Evolutionary conservation across 2,888 invertebrate genomes (phyloP).

Genomic region (Drosophila helvetica): DNA sequence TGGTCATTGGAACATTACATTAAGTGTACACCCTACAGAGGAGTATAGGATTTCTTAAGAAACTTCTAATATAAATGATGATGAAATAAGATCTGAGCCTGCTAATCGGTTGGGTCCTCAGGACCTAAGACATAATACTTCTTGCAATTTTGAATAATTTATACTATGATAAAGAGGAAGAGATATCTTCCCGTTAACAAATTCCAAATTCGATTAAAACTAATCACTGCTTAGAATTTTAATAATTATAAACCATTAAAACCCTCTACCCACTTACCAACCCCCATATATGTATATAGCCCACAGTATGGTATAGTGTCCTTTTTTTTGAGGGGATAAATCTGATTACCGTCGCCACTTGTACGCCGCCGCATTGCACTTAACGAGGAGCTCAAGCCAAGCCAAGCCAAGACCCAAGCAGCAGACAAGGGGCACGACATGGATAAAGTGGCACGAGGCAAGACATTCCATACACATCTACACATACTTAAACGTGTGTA

Average conservation of each 20-base stretch:
- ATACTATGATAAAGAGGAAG: no score
- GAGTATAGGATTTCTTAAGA: not conserved
- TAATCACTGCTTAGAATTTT: not conserved
- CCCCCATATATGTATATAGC: conserved; percentile 1
- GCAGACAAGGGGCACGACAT: conserved; percentile 26
- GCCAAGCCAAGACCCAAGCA: not conserved
- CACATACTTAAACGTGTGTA: not conserved
- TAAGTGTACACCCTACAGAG: not conserved
- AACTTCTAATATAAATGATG: no score
- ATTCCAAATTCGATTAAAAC: no score
- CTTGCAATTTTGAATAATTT: no score
- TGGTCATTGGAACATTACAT: not conserved
- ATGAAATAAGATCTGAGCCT: no score
- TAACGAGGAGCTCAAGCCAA: conserved; percentile 22
- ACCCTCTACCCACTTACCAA: not conserved
- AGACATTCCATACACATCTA: conserved; percentile 8
- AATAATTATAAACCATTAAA: not conserved
- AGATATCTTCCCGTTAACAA: no score
- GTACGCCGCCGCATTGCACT: conserved; percentile 62
- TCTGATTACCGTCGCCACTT: conserved; percentile 60
- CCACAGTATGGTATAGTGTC: conserved; percentile 5
- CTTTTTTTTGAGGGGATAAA: conserved; percentile 23
- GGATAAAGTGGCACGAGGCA: conserved; percentile 63
- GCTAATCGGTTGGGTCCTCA: no score
- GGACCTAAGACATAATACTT: no score